A percentile compares a stretch with the other conserved stretches of the same genome.
Conservation (phyloP, 2,113 vertebrate species). For the Oncorhynchus mykiss region DNA sequence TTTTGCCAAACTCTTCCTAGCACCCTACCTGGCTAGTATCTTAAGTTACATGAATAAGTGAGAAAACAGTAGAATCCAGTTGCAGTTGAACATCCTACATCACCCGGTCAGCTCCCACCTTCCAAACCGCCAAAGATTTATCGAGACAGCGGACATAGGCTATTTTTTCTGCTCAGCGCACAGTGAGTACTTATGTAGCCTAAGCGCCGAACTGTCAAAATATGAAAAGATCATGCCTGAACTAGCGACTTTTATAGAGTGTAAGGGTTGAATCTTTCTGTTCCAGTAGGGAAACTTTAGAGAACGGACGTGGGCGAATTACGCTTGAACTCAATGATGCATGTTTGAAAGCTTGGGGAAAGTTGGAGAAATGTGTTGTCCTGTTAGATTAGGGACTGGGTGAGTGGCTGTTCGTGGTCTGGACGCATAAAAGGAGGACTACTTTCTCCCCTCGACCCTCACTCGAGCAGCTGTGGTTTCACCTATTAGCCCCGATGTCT, state of each 20-base stretch:
- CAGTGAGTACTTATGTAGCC: conserved; percentile 32
- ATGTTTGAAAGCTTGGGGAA: conserved; percentile 1
- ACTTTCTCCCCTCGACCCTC: conserved; percentile 68
- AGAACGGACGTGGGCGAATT: neutral
- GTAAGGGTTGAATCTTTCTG: conserved; percentile 10
- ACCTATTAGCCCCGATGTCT: conserved; percentile 90
- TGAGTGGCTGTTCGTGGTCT: conserved; percentile 46
- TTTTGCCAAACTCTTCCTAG: conserved; percentile 79
- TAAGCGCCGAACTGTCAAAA: conserved; percentile 21
- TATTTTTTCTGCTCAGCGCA: conserved; percentile 31
- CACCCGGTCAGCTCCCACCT: conserved; percentile 68
- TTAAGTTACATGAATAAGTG: conserved; percentile 77
- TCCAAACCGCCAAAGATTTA: conserved; percentile 57
- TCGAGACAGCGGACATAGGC: conserved; percentile 34
- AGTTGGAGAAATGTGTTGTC: conserved; percentile 26
- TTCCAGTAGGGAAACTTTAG: conserved; percentile 22
- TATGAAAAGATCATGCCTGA: conserved; percentile 5
- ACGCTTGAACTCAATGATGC: conserved; percentile 9
- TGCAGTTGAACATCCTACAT: conserved; percentile 69
- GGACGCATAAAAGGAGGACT: conserved; percentile 24
- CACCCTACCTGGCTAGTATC: conserved; percentile 84
- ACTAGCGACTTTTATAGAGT: conserved; percentile 4
- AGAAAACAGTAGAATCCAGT: conserved; percentile 64
- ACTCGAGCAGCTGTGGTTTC: conserved; percentile 81
- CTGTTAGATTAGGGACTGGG: conserved; percentile 47